A percentile compares a stretch with the other conserved stretches of the same genome.
These are phyloP conservation scores for Epizoanthus fatuus DNA, from an alignment of 92 coral and sea anemone genomes.

Conservation along the genomic window DNA sequence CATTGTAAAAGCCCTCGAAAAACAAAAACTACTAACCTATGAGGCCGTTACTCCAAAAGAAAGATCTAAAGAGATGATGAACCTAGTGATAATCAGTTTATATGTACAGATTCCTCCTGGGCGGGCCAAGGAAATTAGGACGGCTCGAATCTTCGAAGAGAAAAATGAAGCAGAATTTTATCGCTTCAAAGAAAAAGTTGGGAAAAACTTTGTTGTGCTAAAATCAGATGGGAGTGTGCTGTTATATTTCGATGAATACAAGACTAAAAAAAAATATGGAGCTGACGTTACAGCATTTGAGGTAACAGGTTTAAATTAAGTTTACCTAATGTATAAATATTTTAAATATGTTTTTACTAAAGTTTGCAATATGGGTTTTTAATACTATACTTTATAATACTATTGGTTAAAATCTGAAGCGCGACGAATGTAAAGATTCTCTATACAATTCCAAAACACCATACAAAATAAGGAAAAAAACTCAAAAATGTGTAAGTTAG, in stretches of 20 bases:
- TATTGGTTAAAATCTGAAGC: slow-evolving; percentile 14
- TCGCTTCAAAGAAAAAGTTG: slow-evolving; percentile 9
- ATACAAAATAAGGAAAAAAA: slow-evolving; percentile 1
- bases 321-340: slow-evolving; percentile 20
- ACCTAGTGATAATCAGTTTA: slow-evolving; percentile 14
- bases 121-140: slow-evolving; percentile 35
- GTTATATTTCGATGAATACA: slow-evolving; percentile 33
- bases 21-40: slow-evolving; percentile 6
- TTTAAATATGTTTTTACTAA: slow-evolving; percentile 21
- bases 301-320: slow-evolving; percentile 23
- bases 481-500: too few species aligned
- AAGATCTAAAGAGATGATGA: slow-evolving; percentile 20
- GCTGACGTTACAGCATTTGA: slow-evolving; percentile 31
- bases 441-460: slow-evolving; percentile 11
- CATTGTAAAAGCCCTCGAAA: slow-evolving; percentile 38
- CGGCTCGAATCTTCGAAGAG: not conserved
- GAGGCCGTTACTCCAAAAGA: slow-evolving; percentile 18
- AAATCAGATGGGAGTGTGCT: slow-evolving; percentile 22
- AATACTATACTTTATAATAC: slow-evolving; percentile 4
- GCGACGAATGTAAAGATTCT: slow-evolving; percentile 9
- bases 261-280: slow-evolving; percentile 15
- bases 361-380: slow-evolving; percentile 25
- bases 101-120: slow-evolving; percentile 40
- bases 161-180: slow-evolving; percentile 10
- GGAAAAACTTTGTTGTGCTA: slow-evolving; percentile 32